Conservation (phyloP, 1,140 invertebrate genomes). For the Drosophila erecta region DNA sequence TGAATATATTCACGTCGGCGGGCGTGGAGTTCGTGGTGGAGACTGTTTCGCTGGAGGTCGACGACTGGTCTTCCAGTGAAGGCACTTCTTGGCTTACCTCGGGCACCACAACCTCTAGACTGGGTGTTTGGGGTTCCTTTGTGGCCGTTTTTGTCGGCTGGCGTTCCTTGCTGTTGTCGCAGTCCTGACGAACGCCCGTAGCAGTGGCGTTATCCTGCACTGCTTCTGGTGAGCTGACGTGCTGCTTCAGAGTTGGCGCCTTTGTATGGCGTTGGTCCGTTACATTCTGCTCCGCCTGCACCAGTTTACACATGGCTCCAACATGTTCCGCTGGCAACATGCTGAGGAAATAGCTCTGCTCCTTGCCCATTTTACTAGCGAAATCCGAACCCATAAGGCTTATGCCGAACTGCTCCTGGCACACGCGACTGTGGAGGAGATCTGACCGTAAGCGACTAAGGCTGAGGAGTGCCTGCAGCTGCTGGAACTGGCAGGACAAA, state of each 20-base stretch:
- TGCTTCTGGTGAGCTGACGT: conserved; percentile 17
- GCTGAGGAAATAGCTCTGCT: conserved; percentile 86
- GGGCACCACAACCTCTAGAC: conserved; percentile 22
- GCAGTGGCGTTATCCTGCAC: conserved; percentile 39
- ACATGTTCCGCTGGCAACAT: conserved; percentile 89
- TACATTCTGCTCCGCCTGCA: conserved; percentile 43
- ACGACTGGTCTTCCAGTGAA: conserved; percentile 5
- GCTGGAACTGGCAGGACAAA: conserved; percentile 67
- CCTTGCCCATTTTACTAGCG: conserved; percentile 47
- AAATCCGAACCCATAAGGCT: conserved; percentile 3
- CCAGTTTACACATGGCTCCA: conserved; percentile 88
- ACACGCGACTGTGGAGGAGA: conserved; percentile 63
- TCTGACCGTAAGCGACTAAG: conserved; percentile 51
- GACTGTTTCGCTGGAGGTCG: conserved; percentile 3
- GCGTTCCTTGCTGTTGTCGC: neutral
- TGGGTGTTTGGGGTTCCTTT: conserved; percentile 2
- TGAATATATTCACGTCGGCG: conserved; percentile 78
- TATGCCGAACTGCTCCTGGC: conserved; percentile 61
- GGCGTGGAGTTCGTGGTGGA: conserved; percentile 24
- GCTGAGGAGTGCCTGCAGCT: conserved; percentile 60
- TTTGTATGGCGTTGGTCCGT: conserved; percentile 6
- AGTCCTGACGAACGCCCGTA: conserved; percentile 18
- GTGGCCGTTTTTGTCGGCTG: neutral
- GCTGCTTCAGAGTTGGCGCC: conserved; percentile 4
- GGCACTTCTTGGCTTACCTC: conserved; percentile 42